Percentiles rank a stretch among this genome's conserved stretches.
Evolutionary conservation across 2,113 vertebrate species (phyloP).

Genomic region (Bufo gargarizans): DNA sequence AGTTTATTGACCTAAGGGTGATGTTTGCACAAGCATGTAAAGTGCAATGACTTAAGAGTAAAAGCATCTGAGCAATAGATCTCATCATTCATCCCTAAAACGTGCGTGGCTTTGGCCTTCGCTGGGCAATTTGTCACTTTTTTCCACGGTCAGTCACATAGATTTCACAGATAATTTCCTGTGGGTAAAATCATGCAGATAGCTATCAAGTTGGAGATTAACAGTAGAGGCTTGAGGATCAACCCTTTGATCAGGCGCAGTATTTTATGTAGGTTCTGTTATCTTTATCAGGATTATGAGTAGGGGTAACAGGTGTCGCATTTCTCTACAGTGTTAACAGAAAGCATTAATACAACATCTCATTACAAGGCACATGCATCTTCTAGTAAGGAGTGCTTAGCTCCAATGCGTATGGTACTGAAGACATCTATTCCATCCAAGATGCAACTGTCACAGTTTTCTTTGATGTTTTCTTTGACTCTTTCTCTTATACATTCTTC

Average conservation of each 20-base stretch:
- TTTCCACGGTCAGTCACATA: slow-evolving; percentile 55
- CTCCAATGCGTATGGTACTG: not conserved
- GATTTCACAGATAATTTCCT: slow-evolving; percentile 38
- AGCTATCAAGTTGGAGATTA: not conserved
- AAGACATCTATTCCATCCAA: not conserved
- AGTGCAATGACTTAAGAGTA: slow-evolving; percentile 32
- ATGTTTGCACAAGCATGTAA: not conserved
- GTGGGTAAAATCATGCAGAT: slow-evolving; percentile 50
- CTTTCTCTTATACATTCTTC: too few relatives aligned
- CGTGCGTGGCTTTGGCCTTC: slow-evolving; percentile 23
- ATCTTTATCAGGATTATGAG: slow-evolving; percentile 20
- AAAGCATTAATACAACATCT: not conserved
- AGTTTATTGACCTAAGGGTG: slow-evolving; percentile 19
- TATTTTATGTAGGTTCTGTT: slow-evolving; percentile 16
- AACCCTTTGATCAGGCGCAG: slow-evolving; percentile 50
- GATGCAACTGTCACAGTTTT: too few relatives aligned
- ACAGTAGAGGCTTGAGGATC: slow-evolving; percentile 43
- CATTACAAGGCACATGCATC: not conserved
- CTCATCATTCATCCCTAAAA: slow-evolving; percentile 44
- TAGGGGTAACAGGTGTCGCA: slow-evolving; percentile 27
- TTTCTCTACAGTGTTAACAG: not conserved
- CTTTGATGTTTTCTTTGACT: too few relatives aligned
- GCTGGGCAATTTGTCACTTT: slow-evolving; percentile 44
- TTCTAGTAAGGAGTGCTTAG: not conserved
- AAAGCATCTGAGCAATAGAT: not conserved